Conservation (phyloP, 1,140 invertebrate species). For the Aricia agestis region DNA sequence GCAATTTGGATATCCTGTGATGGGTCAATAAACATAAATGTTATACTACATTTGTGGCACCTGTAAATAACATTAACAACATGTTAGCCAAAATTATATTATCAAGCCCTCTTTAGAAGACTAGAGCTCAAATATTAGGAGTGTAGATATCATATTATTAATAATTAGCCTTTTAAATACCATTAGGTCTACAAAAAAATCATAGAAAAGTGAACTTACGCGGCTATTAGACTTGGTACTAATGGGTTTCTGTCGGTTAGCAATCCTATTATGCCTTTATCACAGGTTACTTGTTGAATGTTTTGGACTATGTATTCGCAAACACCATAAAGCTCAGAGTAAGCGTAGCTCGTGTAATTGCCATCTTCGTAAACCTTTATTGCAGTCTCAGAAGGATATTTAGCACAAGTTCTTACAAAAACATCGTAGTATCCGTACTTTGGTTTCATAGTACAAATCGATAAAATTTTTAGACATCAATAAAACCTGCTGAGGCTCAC, state of each 20-base stretch:
- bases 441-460: slow-evolving; percentile 42
- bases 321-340: slow-evolving; percentile 60
- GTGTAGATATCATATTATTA: too few species aligned
- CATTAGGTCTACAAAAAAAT: too few species aligned
- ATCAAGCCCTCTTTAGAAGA: neutral
- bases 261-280: slow-evolving; percentile 54
- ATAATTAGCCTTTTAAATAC: too few species aligned
- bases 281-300: slow-evolving; percentile 52
- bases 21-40: slow-evolving; percentile 68
- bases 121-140: too few species aligned
- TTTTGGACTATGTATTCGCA: slow-evolving; percentile 67
- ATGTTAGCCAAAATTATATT: neutral
- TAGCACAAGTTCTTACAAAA: slow-evolving; percentile 58
- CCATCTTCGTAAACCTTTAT: slow-evolving; percentile 46
- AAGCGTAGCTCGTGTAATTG: slow-evolving; percentile 48
- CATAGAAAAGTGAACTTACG: slow-evolving; percentile 44
- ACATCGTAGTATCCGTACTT: slow-evolving; percentile 61
- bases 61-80: slow-evolving; percentile 43
- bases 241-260: slow-evolving; percentile 57
- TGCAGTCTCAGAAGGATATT: slow-evolving; percentile 48
- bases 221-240: slow-evolving; percentile 59
- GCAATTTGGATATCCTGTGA: slow-evolving; percentile 43
- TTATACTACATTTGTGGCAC: slow-evolving; percentile 61
- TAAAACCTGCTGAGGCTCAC: too few species aligned
- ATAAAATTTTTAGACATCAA: neutral